These are phyloP conservation scores for Oceanodroma leucorhoa DNA, from an alignment of 2,797 vertebrate genomes.

Conservation along the genomic window DNA sequence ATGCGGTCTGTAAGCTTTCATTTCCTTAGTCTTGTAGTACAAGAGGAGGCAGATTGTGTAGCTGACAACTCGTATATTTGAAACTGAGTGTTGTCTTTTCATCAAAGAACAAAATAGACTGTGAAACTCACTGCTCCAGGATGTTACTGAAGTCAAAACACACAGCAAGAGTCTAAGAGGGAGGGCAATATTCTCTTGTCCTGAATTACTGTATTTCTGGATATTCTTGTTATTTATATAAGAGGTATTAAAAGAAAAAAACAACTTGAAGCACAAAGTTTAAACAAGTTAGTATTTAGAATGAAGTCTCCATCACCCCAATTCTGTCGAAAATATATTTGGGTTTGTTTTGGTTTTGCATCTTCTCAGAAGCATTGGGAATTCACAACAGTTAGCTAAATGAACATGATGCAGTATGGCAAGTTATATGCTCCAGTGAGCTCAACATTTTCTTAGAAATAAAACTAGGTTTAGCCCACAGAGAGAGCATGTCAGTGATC, in stretches of 20 bases:
- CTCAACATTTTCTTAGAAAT: conserved; percentile 16
- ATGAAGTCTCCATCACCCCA: background rate
- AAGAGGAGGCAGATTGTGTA: background rate
- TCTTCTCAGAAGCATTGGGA: background rate
- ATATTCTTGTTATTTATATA: background rate
- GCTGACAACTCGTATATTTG: background rate
- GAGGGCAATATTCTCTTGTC: background rate
- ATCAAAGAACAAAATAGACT: background rate
- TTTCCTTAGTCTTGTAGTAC: background rate
- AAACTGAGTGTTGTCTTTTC: background rate
- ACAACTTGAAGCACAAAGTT: background rate
- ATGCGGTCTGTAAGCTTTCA: background rate
- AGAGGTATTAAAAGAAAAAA: background rate
- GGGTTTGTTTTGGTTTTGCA: background rate
- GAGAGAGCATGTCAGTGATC: conserved; percentile 52
- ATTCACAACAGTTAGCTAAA: background rate
- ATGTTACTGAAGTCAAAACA: background rate
- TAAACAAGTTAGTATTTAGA: background rate
- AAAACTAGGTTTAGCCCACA: conserved; percentile 52
- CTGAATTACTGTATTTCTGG: background rate
- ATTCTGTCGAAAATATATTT: background rate
- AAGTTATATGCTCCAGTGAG: conserved; percentile 19
- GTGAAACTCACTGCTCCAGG: background rate
- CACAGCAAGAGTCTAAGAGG: background rate
- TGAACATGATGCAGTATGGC: background rate